Evolutionary conservation across 2,113 vertebrate species (phyloP).

Genomic region (Falcunculus frontatus): DNA sequence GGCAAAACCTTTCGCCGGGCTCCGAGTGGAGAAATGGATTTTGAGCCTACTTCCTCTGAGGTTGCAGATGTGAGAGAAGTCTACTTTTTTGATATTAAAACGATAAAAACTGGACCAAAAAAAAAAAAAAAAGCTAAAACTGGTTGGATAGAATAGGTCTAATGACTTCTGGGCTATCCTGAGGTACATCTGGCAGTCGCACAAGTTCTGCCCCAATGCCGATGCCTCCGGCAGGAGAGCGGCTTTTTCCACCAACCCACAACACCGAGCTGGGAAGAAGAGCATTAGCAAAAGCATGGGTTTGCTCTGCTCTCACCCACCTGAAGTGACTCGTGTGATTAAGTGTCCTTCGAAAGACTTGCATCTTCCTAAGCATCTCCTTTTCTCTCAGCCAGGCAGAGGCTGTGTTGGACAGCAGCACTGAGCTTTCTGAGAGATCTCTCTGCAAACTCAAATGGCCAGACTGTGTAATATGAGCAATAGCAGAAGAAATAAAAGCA

Average conservation of each 20-base stretch:
- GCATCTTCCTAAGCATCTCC: not conserved
- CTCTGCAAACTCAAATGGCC: not conserved
- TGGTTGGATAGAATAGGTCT: slow-evolving; percentile 62
- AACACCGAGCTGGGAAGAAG: not conserved
- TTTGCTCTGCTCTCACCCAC: slow-evolving; percentile 5
- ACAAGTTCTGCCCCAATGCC: not conserved
- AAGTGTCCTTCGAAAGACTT: slow-evolving; percentile 60
- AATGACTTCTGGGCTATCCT: slow-evolving; percentile 34
- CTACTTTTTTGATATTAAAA: slow-evolving; percentile 37
- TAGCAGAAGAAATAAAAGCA: not conserved
- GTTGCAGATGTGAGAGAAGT: slow-evolving; percentile 37
- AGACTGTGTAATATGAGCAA: not conserved
- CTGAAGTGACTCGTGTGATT: slow-evolving; percentile 25
- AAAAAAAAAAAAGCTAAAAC: slow-evolving; percentile 18
- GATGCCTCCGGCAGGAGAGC: not conserved
- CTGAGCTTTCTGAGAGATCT: not conserved
- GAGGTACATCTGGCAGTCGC: slow-evolving; percentile 22
- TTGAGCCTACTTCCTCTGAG: slow-evolving; percentile 50
- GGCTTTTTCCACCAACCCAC: not conserved
- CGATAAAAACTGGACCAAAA: not conserved
- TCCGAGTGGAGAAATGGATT: slow-evolving; percentile 2
- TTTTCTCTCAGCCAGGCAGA: slow-evolving; percentile 10
- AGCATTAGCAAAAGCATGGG: not conserved
- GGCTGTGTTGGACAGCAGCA: not conserved
- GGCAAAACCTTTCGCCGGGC: not conserved